Evolutionary conservation across 2,113 vertebrate genomes (phyloP), one percentile per base, ranked within the genome.

Genomic region (Bambusicola thoracicus): DNA sequence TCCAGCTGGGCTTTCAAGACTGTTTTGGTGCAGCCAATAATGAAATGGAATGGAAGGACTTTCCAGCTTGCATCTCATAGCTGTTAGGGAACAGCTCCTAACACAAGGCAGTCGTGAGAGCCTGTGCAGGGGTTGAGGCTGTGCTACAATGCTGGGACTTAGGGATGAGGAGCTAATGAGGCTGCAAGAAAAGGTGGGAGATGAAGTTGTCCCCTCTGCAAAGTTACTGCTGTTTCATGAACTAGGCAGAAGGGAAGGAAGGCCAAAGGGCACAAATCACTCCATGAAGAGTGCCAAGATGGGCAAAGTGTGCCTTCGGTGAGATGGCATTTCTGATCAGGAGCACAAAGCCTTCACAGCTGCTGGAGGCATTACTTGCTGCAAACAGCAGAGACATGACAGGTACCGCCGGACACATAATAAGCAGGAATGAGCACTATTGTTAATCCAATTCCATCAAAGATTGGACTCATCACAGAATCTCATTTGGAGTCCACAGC

Each of bases 401-500:
- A 92, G 96, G 89, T 97, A 90, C 68, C 48, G 80, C 85, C 78
- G 65, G 90, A 86, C 93, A 94, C 79, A 68, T 84, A 94, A 95
- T 68, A 93, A 94, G 76, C 51, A 88, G 90, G 80, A 97, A 95
- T 72, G 85, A 97, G 93, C 76, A 58, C 76, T 62, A 93, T 85
- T 96, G 77, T 94, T 95, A 96, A 94, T 91, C 92, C 90, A 81
- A 81, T 65, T 72, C 61, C 85, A 94, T 94, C 93, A 94, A 94
- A 97, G 91, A 91, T 84, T 0, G 19, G 78, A 73, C 80, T 95
- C 68, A 88, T 94, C 68, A 84, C 58, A 90, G 92, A 69, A 84
- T 88, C 80, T 76, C 85, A 92, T 95, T 97, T 91, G 91, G 65
- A 91, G 93, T n/a, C 76, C 87, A 75, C 65, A 94, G 81, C 80